Evolutionary conservation across 2,113 vertebrate species (phyloP), one percentile per base, ranked within the genome.

Genomic region (Ornithorhynchus anatinus): DNA sequence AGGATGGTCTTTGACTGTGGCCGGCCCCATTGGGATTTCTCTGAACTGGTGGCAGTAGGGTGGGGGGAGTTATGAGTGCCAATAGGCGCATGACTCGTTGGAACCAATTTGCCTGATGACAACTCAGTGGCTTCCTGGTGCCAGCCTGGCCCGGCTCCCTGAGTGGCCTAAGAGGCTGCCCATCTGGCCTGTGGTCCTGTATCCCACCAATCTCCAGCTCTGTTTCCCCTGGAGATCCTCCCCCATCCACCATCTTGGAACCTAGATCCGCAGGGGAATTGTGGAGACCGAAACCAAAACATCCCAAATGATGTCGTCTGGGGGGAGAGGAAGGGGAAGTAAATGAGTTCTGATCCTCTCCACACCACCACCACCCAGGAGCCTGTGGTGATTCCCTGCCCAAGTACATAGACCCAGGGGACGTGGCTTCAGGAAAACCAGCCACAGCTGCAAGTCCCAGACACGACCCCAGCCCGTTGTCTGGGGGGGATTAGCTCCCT

Each of bases 401-500:
- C n/a, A n/a, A 13, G 66, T 80, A 85, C 80, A 72, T 87, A 80
- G 16, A 50, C 3, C 58, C 69, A 7, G 8, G 29, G 60, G 42
- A 50, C 35, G 71, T 69, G 78, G 72, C 80, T 80, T 72, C 75
- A 77, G 69, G 74, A 16, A 67, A 72, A n/a, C n/a, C n/a, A n/a
- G 77, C 70, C 77, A 80, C 80, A 85, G 83, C 83, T 88, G 86
- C 80, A 48, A 67, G 67, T 75, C 66, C 83, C 86, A 88, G 86
- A 85, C 86, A 36, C 75, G 69, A 75, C 63, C 60, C 52, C 72
- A 67, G 80, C 59, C 72, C 63, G 78, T 85, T 75, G 75, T 80
- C 86, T 85, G 70, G 78, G 83, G 70, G 78, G 83, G 86, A 87
- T 88, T 88, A 88, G 83, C 73, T 66, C 70, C 72, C 47, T 78